Evolutionary conservation across 2,797 vertebrate genomes (phyloP), one percentile per base, ranked within the genome.

Genomic region (Adrianichthys oophorus): DNA sequence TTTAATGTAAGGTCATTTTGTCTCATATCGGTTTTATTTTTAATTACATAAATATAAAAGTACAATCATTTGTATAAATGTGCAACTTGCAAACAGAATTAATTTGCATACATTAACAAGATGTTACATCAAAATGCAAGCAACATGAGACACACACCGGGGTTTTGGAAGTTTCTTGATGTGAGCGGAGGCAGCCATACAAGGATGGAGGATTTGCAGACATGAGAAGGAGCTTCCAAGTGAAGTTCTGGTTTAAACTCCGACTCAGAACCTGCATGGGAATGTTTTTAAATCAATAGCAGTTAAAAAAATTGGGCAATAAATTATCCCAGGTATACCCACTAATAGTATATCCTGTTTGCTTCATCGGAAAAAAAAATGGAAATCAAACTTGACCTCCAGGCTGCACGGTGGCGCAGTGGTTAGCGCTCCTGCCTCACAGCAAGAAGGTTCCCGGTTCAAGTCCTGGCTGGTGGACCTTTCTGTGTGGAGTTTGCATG

Each of bases 51-150:
- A 92, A 91, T 93, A 92, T 88, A 93, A 93, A 93, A 92, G 89
- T 93, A 93, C 91, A 93, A 91, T 93, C 90, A 89, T 91, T 81
- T 74, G 87, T 92, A 92, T 90, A 93, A 92, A 93, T 93, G 90
- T 93, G 90, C 90, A 93, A 91, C 88, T 92, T 91, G 90, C 89
- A 92, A 89, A 89, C 89, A 87, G 63, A 88, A 89, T 80, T 62
- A 37, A 85, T 90, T 91, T 91, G 86, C 89, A 92, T 91, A 91
- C 89, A 92, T 80, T 83, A 87, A 89, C 82, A 84, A 68, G 74
- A 85, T 87, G 79, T 82, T 72, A 86, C 68, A 85, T 63, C 84
- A 90, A 80, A 45, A 90, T 87, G 85, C 91, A 92, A 90, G 85
- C 75, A 85, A 87, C 72, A 87, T 82, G 77, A 78, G 75, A 85